Base-by-base conservation (phyloP, 2,888 invertebrate species). In the Bhutanitis thaidina region DNA sequence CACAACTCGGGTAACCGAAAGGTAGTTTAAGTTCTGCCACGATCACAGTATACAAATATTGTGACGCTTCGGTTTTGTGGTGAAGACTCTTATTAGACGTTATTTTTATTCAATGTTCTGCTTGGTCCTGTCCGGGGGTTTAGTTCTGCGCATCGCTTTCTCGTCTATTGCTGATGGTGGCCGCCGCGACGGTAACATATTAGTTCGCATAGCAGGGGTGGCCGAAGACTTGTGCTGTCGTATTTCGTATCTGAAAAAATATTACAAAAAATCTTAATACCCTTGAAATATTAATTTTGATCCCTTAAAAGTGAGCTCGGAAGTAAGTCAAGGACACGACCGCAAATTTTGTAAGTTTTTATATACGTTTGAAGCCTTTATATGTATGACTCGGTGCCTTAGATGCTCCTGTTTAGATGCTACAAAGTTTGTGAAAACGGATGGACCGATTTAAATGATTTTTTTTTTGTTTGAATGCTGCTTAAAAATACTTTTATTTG, bases 71-170 rank as follows among this genome's bases (percentile, higher is more conserved):
- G 71, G 71, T 65, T 69, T 27, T n/a, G n/a, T n/a, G n/a, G n/a
- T n/a, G n/a, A n/a, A n/a, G n/a, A n/a, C n/a, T n/a, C n/a, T n/a
- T n/a, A n/a, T n/a, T n/a, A n/a, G n/a, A n/a, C n/a, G n/a, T n/a
- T n/a, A 57, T 52, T 50, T 52, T 62, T 43, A 57, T 43, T 51
- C 59, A 55, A 48, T 50, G 51, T 61, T 61, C 67, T 70, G 64
- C 66, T 46, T 34, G 7, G 15, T 69, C 59, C 70, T 75, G 65
- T 89, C 88, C 65, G 89, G 89, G 1, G 88, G 88, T 61, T 83
- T 84, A 69, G 77, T 84, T 60, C 74, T 82, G 61, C 77, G 71
- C 77, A 80, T 81, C 59, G 72, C 74, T 63, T 74, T 65, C 59
- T 64, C 67, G 61, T 64, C 65, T 61, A 56, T 64, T 43, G 65